phyloP scores from a whole-genome alignment of 2,113 vertebrate genomes.

The Thunnus maccoyii region DNA sequence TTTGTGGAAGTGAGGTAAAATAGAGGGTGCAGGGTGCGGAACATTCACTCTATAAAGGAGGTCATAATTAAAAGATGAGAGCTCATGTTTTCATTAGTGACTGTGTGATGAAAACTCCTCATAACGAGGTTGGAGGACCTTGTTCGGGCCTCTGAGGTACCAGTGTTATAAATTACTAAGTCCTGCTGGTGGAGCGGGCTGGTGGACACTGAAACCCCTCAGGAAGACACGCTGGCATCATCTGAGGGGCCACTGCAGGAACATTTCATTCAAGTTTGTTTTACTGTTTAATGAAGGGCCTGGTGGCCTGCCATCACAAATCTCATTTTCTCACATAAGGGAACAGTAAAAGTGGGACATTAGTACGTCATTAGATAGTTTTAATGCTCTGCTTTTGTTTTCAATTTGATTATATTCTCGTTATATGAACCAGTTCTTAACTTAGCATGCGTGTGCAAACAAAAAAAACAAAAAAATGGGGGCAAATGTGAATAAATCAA shows the following conservation, averaged over 20 bases:
- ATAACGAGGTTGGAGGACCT: slow-evolving; percentile 84
- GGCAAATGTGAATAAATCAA: slow-evolving; percentile 67
- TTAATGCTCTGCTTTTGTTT: slow-evolving; percentile 58
- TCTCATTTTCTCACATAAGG: slow-evolving; percentile 64
- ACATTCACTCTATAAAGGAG: slow-evolving; percentile 38
- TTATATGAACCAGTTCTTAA: slow-evolving; percentile 13
- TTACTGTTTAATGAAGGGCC: slow-evolving; percentile 81
- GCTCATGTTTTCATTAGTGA: slow-evolving; percentile 75
- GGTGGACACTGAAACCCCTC: slow-evolving; percentile 77
- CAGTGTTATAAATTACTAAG: slow-evolving; percentile 84
- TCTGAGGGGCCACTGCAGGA: slow-evolving; percentile 71
- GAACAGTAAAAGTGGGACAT: slow-evolving; percentile 78
- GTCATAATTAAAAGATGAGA: slow-evolving; percentile 77
- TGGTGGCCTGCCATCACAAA: slow-evolving; percentile 86
- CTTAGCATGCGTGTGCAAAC: slow-evolving; percentile 59
- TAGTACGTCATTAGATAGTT: slow-evolving; percentile 53
- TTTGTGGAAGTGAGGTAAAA: slow-evolving; percentile 50
- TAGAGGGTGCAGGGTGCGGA: slow-evolving; percentile 22
- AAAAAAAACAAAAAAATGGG: slow-evolving; percentile 36
- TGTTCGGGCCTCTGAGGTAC: slow-evolving; percentile 79
- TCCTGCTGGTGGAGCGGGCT: slow-evolving; percentile 56
- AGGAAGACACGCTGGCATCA: slow-evolving; percentile 76
- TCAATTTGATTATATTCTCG: slow-evolving; percentile 47
- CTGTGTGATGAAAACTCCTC: slow-evolving; percentile 75
- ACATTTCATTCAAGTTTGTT: slow-evolving; percentile 63